These are phyloP conservation scores for Cyphomyrus discorhynchus DNA, from an alignment of 2,113 vertebrate species.

Conservation along the genomic window DNA sequence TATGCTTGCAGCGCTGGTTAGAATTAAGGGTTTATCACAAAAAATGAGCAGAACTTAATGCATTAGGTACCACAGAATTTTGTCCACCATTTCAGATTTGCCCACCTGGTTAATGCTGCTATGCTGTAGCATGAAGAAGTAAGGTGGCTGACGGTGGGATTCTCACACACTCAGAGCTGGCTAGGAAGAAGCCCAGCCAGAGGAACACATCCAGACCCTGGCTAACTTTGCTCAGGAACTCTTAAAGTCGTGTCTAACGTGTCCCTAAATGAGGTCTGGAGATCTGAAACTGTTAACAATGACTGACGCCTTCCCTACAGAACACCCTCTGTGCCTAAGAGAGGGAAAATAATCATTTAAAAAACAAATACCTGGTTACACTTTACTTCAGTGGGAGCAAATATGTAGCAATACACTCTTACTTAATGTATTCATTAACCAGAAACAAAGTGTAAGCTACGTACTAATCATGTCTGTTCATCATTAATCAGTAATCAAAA, in stretches of 20 bases:
- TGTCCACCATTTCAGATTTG: too few species aligned
- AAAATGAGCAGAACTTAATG: background rate
- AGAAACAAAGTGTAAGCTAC: background rate
- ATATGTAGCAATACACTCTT: background rate
- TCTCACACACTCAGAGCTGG: background rate
- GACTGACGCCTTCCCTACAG: background rate
- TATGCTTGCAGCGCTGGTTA: background rate
- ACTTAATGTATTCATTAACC: background rate
- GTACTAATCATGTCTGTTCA: background rate
- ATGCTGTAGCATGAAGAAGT: background rate
- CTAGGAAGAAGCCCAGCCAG: too few species aligned
- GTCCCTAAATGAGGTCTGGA: background rate
- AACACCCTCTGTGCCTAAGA: background rate
- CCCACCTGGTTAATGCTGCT: background rate
- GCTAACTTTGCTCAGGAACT: background rate
- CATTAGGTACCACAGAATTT: background rate
- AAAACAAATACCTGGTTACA: constrained; percentile 7
- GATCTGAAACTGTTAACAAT: constrained; percentile 8
- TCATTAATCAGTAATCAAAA: background rate
- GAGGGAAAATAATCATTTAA: constrained; percentile 10
- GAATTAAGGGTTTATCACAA: background rate
- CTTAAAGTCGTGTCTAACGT: background rate
- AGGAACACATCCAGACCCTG: background rate
- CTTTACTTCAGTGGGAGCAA: background rate
- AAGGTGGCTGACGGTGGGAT: background rate